Percentiles rank a stretch among this genome's conserved stretches.
phyloP scores from a whole-genome alignment of 2,113 vertebrate genomes.

The Daphoenositta chrysoptera region DNA sequence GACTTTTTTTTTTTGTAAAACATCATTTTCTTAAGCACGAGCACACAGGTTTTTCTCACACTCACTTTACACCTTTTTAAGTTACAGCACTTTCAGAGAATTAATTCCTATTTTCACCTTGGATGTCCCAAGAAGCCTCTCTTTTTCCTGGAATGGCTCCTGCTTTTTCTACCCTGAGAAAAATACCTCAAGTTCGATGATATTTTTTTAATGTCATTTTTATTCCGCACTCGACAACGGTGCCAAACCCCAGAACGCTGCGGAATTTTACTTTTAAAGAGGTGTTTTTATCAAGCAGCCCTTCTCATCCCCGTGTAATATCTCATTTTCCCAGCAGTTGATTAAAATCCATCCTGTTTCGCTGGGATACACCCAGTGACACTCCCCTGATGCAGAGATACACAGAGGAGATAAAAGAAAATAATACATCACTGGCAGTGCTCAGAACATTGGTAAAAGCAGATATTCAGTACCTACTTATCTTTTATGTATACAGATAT shows the following conservation, averaged over 20 bases:
- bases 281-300: conserved; percentile 11
- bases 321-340: conserved; percentile 54
- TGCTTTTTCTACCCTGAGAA: background rate
- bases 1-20: background rate
- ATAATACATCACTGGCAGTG: conserved; percentile 7
- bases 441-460: background rate
- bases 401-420: conserved; percentile 45
- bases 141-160: background rate
- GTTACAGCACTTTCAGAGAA: background rate
- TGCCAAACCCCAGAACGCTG: background rate
- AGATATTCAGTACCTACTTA: conserved; percentile 18
- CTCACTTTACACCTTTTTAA: background rate
- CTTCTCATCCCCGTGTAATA: background rate
- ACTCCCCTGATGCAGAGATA: conserved; percentile 35
- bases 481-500: conserved; percentile 28
- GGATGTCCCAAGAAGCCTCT: background rate
- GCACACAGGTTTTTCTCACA: background rate
- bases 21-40: background rate
- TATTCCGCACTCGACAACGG: background rate
- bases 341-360: conserved; percentile 57
- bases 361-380: conserved; percentile 7
- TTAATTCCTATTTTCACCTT: background rate
- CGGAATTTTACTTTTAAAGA: conserved; percentile 33
- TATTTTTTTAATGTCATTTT: background rate
- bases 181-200: background rate